Evolutionary conservation across 1,140 invertebrate genomes (phyloP).

Genomic region (Bradysia coprophila): DNA sequence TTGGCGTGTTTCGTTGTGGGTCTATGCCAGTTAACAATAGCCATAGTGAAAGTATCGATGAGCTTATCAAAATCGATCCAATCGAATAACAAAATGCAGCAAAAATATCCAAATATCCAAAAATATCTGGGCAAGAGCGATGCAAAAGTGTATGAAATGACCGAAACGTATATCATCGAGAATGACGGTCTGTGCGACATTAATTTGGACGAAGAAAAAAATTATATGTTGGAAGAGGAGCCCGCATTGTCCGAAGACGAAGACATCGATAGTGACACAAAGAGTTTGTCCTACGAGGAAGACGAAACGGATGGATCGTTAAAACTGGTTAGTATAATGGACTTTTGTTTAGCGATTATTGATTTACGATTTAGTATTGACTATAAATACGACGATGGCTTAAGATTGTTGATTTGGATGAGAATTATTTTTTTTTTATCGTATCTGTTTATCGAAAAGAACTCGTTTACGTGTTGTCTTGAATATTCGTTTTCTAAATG

Average conservation of each 20-base stretch:
- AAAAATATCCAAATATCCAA: conserved; percentile 10
- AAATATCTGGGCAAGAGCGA: conserved; percentile 14
- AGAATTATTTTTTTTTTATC: no score
- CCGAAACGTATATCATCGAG: conserved; percentile 7
- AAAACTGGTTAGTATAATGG: background rate
- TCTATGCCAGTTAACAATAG: conserved; percentile 25
- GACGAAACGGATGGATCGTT: background rate
- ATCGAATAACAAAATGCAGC: conserved; percentile 8
- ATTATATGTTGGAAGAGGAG: conserved; percentile 2
- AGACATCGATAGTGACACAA: background rate
- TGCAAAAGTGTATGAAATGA: conserved; percentile 11
- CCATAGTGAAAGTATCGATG: conserved; percentile 18
- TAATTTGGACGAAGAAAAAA: conserved; percentile 1
- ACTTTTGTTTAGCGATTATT: no score
- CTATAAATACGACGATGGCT: no score
- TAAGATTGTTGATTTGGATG: no score
- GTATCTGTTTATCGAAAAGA: no score
- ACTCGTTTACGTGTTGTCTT: no score
- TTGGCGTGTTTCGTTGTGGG: conserved; percentile 38
- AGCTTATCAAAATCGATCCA: conserved; percentile 14
- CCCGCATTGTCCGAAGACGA: conserved; percentile 4
- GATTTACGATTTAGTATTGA: no score
- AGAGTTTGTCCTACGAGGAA: background rate
- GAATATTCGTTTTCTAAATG: no score
- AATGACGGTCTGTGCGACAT: background rate